Evolutionary conservation across 1,140 invertebrate species (phyloP).

Genomic region (Platyscapa corneri): DNA sequence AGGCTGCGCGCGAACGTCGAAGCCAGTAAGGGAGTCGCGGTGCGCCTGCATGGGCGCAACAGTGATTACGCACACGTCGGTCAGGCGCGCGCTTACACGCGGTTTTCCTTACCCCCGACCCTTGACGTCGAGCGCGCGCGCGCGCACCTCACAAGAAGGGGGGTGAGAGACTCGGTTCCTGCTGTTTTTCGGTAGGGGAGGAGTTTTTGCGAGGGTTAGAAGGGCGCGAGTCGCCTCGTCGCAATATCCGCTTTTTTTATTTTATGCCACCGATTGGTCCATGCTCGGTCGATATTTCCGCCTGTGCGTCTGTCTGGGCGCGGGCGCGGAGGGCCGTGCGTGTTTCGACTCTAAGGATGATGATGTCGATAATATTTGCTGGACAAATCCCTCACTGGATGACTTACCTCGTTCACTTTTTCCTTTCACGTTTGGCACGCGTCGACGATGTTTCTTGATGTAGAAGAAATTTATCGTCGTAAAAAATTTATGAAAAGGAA

Average conservation of each 20-base stretch:
- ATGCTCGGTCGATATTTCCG: slow-evolving; percentile 37
- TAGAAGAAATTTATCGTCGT: neutral
- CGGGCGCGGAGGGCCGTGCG: neutral
- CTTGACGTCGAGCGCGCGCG: neutral
- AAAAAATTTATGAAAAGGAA: neutral
- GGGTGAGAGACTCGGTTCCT: neutral
- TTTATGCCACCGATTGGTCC: slow-evolving; percentile 60
- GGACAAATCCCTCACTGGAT: neutral
- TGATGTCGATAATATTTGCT: neutral
- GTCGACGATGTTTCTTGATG: neutral
- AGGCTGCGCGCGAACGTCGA: slow-evolving; percentile 2
- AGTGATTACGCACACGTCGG: slow-evolving; percentile 7
- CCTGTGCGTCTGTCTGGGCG: neutral
- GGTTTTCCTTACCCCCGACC: neutral
- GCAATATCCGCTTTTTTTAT: neutral
- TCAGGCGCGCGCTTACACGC: neutral
- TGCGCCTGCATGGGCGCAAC: slow-evolving; percentile 32
- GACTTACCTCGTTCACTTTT: neutral
- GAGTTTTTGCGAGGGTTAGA: neutral
- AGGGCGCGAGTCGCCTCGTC: neutral
- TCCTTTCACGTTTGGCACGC: too few species aligned
- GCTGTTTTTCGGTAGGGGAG: neutral
- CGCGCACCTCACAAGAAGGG: too few species aligned
- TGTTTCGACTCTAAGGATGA: neutral
- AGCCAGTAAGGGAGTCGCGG: neutral